Percentiles rank a stretch among this genome's conserved stretches.
Evolutionary conservation across 2,113 vertebrate species (phyloP).

Genomic region (Struthidea cinerea): DNA sequence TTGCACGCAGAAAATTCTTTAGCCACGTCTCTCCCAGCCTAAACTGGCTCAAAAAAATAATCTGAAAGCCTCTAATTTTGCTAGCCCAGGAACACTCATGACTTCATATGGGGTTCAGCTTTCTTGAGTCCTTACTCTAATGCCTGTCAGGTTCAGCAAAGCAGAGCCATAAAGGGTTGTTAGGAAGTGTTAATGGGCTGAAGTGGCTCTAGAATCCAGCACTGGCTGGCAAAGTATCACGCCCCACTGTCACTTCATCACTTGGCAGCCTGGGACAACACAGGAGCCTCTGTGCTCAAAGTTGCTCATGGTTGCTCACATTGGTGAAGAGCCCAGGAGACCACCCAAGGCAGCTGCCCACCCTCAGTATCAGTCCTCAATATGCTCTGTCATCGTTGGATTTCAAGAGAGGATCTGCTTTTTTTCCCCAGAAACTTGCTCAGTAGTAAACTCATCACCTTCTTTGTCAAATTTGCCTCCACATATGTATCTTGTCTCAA

Average conservation of each 20-base stretch:
- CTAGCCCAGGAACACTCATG: neutral
- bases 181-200: neutral
- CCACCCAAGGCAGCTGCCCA: neutral
- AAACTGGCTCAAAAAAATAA: neutral
- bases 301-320: neutral
- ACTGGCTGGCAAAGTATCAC: neutral
- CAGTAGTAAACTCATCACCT: neutral
- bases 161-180: neutral
- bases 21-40: neutral
- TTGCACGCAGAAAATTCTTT: neutral
- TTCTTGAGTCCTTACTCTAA: neutral
- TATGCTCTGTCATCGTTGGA: neutral
- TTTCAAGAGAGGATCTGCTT: neutral
- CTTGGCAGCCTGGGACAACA: neutral
- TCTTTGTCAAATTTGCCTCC: neutral
- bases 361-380: neutral
- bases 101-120: neutral
- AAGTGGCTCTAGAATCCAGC: neutral
- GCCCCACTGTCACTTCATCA: slow-evolving; percentile 5
- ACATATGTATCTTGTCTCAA: neutral
- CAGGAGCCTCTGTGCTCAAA: neutral
- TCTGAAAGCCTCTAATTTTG: neutral
- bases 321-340: neutral
- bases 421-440: neutral
- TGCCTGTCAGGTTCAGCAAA: neutral